Conservation (phyloP, 2,888 invertebrate genomes). For the Blomia tropicalis region DNA sequence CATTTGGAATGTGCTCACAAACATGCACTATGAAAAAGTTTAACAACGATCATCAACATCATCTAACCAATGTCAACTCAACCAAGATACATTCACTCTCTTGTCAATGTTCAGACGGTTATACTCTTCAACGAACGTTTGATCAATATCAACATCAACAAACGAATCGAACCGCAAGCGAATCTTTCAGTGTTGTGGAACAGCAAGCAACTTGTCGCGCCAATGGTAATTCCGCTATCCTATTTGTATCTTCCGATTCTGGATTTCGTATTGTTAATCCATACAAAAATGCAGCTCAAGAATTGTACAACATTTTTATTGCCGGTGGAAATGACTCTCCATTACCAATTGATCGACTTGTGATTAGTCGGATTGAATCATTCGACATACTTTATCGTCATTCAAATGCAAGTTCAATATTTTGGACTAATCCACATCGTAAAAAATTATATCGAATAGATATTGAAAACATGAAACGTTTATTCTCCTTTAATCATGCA, state of each 20-base stretch:
- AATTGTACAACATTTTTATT: constrained; percentile 34
- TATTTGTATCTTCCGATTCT: constrained; percentile 28
- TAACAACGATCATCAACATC: constrained; percentile 41
- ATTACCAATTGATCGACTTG: constrained; percentile 9
- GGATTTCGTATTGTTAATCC: constrained; percentile 41
- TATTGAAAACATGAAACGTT: background rate
- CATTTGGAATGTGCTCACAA: constrained; percentile 61
- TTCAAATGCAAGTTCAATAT: constrained; percentile 26
- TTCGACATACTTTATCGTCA: constrained; percentile 41
- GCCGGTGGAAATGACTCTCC: constrained; percentile 37
- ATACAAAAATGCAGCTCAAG: constrained; percentile 43
- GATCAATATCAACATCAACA: background rate
- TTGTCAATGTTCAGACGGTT: constrained; percentile 5
- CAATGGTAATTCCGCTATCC: constrained; percentile 26
- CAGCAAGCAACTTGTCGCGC: constrained; percentile 18
- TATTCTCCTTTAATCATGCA: background rate
- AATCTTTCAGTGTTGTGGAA: background rate
- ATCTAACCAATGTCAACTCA: background rate
- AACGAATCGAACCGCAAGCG: background rate
- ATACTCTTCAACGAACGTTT: background rate
- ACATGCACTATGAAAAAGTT: constrained; percentile 49
- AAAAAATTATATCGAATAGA: constrained; percentile 28
- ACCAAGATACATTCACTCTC: background rate
- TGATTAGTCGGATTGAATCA: constrained; percentile 38
- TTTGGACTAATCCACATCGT: constrained; percentile 30